phyloP scores from a whole-genome alignment of 1,140 invertebrate genomes.

The Eupeodes corollae region DNA sequence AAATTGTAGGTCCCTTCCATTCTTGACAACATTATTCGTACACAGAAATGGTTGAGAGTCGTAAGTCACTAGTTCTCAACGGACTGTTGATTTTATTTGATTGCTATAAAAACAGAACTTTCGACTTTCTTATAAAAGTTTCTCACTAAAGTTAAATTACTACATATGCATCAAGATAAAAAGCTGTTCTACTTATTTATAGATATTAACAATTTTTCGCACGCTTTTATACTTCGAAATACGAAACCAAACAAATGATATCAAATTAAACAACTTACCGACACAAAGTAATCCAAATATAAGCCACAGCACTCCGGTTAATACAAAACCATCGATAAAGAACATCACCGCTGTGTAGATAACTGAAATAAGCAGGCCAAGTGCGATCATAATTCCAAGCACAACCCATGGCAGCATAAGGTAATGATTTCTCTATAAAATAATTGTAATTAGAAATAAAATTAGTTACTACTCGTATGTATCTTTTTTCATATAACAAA shows the following conservation, averaged over 20 bases:
- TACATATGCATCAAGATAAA: no score
- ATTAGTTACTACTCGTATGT: no score
- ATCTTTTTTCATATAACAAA: not conserved
- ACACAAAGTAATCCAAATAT: conserved; percentile 49
- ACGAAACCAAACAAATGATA: not conserved
- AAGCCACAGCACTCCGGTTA: conserved; percentile 49
- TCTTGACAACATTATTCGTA: no score
- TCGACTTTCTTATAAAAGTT: no score
- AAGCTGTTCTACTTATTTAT: not conserved
- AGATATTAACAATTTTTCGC: not conserved
- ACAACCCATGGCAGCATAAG: conserved; percentile 74
- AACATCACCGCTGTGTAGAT: conserved; percentile 62
- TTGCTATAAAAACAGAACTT: no score
- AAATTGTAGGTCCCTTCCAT: no score
- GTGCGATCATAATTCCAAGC: conserved; percentile 60
- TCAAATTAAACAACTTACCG: conserved; percentile 40
- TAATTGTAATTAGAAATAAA: conserved; percentile 7
- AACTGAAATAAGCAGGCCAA: conserved; percentile 60
- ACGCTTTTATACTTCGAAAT: not conserved
- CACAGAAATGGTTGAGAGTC: no score
- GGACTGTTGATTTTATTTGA: no score
- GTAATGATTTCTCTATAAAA: conserved; percentile 58
- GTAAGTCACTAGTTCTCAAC: no score
- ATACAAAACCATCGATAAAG: conserved; percentile 46
- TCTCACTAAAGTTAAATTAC: no score